A percentile compares a stretch with the other conserved stretches of the same genome.
Conservation (phyloP, 2,113 vertebrate genomes). For the Plotosus lineatus region DNA sequence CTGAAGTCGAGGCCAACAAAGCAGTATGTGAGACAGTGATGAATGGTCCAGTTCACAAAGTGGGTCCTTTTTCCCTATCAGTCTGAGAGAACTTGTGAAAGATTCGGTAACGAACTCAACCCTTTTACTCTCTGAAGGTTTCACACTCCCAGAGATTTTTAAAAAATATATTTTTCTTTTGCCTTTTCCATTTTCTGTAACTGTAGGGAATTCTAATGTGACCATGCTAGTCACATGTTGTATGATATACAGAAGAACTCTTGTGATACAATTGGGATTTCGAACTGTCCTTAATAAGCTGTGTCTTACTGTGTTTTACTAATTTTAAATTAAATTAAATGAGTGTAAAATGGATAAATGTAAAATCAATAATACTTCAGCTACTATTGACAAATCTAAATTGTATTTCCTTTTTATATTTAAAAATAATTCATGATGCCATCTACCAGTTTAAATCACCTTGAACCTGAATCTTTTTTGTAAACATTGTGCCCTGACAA, state of each 20-base stretch:
- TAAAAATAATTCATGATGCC: too few species aligned
- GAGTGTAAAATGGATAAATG: too few species aligned
- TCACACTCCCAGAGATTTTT: neutral
- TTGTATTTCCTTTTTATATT: too few species aligned
- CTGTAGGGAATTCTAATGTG: neutral
- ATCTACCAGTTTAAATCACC: too few species aligned
- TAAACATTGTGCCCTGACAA: too few species aligned
- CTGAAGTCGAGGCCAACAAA: conserved; percentile 16
- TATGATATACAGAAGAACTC: neutral
- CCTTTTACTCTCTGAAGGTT: conserved; percentile 23
- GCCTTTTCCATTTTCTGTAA: neutral
- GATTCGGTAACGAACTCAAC: conserved; percentile 11
- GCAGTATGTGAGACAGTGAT: conserved; percentile 23
- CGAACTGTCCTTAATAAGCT: too few species aligned
- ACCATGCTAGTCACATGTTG: neutral
- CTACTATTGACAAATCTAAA: too few species aligned
- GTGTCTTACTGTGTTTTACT: too few species aligned
- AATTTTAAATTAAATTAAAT: too few species aligned
- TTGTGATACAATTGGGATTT: neutral
- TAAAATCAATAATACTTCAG: too few species aligned
- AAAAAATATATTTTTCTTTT: neutral
- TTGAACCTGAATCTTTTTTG: too few species aligned
- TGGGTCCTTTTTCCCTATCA: conserved; percentile 14
- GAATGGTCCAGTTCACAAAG: conserved; percentile 26
- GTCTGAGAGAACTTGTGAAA: conserved; percentile 26